Evolutionary conservation across 2,888 invertebrate genomes (phyloP), one percentile per base, ranked within the genome.

Genomic region (Allophyes oxyacanthae): DNA sequence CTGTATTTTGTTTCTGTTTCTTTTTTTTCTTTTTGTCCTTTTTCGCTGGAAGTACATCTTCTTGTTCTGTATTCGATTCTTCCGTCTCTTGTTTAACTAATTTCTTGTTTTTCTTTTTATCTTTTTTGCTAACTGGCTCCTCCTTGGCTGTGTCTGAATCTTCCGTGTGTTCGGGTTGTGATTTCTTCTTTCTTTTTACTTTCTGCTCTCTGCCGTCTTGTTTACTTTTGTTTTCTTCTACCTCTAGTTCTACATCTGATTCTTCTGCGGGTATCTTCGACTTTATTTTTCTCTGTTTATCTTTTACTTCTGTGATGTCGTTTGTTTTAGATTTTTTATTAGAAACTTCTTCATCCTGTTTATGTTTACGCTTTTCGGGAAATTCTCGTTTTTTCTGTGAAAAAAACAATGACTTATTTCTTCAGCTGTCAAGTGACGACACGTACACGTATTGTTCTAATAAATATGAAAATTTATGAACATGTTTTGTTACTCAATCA

Each of bases 381-480:
- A 59, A 71, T 30, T 78, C 72, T 2, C 63, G 53, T 45, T 77
- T 79, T 64, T 79, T 77, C 90, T 90, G 73, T 14, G 67, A 67
- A 61, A 34, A 32, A 37, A 11, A 6, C 25, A 30, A 6, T 2
- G 1, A 42, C 13, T 2, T 28, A 13, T 7, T 6, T 6, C 8
- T 3, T 2, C 20, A 20, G 2, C 20, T n/a, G n/a, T n/a, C n/a
- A n/a, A n/a, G n/a, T n/a, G n/a, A n/a, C n/a, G n/a, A n/a, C n/a
- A n/a, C n/a, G n/a, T n/a, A n/a, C n/a, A n/a, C n/a, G n/a, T n/a
- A n/a, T n/a, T n/a, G n/a, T n/a, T n/a, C n/a, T n/a, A n/a, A n/a
- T n/a, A n/a, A n/a, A n/a, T n/a, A n/a, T n/a, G n/a, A n/a, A n/a
- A n/a, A n/a, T n/a, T n/a, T n/a, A n/a, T n/a, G n/a, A n/a, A n/a